phyloP scores from a whole-genome alignment of 2,113 vertebrate species.

The Triplophysa dalaica region DNA sequence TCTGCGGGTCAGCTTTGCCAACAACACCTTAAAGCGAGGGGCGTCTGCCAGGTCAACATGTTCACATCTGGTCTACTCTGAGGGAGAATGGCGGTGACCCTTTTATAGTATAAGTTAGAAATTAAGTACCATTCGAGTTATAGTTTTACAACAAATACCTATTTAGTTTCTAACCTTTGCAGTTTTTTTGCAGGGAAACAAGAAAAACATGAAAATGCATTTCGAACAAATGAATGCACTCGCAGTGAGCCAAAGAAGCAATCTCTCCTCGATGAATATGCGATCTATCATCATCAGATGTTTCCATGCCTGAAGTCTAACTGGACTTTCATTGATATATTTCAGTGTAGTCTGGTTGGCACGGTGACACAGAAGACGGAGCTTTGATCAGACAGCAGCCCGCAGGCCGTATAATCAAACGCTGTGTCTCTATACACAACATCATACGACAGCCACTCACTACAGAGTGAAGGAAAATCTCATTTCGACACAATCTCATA shows the following conservation, averaged over 20 bases:
- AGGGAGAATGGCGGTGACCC: too few species aligned
- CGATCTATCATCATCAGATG: not conserved
- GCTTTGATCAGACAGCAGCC: slow-evolving; percentile 68
- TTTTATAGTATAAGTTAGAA: too few species aligned
- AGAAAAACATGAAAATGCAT: not conserved
- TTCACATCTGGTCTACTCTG: too few species aligned
- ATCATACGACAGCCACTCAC: too few species aligned
- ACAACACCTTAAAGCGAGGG: too few species aligned
- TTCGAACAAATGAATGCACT: not conserved
- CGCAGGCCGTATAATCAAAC: slow-evolving; percentile 65
- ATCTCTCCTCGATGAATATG: not conserved
- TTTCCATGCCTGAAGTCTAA: slow-evolving; percentile 39
- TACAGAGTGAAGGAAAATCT: not conserved
- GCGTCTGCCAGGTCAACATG: too few species aligned
- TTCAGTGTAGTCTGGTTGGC: slow-evolving; percentile 61
- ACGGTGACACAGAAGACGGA: slow-evolving; percentile 56
- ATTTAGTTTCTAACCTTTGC: too few species aligned
- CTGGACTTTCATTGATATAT: slow-evolving; percentile 56
- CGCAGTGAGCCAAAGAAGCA: not conserved
- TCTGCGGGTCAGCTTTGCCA: not conserved
- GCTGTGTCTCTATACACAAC: not conserved
- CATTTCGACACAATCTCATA: too few species aligned
- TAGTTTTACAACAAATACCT: too few species aligned
- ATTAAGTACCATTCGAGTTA: too few species aligned
- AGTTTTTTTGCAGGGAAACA: not conserved